These are phyloP conservation scores for Palythoa grandis DNA, from an alignment of 92 coral and sea anemone species.

Conservation along the genomic window DNA sequence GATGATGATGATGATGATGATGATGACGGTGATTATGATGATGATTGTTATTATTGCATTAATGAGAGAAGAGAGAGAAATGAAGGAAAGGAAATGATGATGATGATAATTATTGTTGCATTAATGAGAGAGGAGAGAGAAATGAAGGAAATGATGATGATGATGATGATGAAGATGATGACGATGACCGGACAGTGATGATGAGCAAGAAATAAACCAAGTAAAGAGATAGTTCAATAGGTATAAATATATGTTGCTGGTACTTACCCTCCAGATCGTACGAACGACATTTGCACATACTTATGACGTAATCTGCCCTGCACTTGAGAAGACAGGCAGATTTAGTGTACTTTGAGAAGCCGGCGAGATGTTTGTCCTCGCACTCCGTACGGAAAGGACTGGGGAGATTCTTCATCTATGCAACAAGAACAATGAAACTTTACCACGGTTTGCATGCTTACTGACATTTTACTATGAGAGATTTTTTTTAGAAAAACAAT, in stretches of 20 bases:
- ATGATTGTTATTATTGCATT: neutral
- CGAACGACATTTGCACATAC: slow-evolving; percentile 92
- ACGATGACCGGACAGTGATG: neutral
- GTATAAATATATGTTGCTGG: neutral
- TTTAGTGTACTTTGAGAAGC: slow-evolving; percentile 93
- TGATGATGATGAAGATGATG: neutral
- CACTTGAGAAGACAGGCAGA: slow-evolving; percentile 94
- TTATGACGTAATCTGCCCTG: slow-evolving; percentile 90
- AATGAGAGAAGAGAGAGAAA: neutral
- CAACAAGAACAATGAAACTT: neutral
- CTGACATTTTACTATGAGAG: too few relatives aligned
- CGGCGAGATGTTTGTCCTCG: slow-evolving; percentile 80
- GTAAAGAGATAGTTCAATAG: neutral
- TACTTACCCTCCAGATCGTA: slow-evolving; percentile 89
- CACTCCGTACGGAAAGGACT: slow-evolving; percentile 92
- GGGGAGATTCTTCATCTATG: slow-evolving; percentile 91
- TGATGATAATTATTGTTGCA: neutral
- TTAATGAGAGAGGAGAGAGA: neutral
- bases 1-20: neutral
- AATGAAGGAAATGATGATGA: neutral
- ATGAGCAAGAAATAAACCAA: neutral
- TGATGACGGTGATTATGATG: neutral
- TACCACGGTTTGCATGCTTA: neutral
- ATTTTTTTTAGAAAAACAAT: too few relatives aligned
- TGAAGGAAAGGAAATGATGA: neutral